Evolutionary conservation across 2,888 invertebrate species (phyloP), one percentile per base, ranked within the genome.

Genomic region (Leucophenga maculata): DNA sequence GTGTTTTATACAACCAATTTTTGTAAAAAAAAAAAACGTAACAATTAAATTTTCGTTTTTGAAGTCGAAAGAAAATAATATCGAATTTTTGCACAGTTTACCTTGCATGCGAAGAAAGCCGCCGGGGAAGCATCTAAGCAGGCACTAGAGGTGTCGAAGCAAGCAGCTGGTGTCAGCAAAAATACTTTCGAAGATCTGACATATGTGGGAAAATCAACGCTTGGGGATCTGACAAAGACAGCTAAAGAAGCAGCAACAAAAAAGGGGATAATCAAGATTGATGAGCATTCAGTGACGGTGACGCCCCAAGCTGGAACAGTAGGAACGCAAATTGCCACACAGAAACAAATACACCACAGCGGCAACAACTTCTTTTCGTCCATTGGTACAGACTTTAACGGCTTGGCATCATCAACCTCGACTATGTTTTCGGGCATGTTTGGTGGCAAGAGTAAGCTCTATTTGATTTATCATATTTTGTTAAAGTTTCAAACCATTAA

Each of bases 381-480:
- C 83, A 94, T 98, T 85, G 96, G 96, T 84, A 96, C 93, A 39
- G 98, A 98, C 87, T 91, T 98, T 68, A 97, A 97, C 86, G 97
- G 97, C 8, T 92, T 97, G 64, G 97, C 98, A 20, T 94, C 96
- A 0, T 96, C 97, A 75, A 97, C 97, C 0, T 93, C 95, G 16
- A 97, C 93, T 87, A 97, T 98, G 93, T 95, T 98, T 86, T 96
- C 96, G 68, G 98, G 97, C 87, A 92, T 98, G 80, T 97, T 98
- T 88, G 96, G 97, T 87, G 90, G 90, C 50, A 93, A 92, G 88
- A 93, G 91, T 91, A 80, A 89, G 90, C 81, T n/a, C 4, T 6
- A 13, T 44, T 0, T 13, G 3, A 0, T 8, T 20, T 11, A 9
- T 14, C 46, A 46, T 2, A 46, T 46, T n/a, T n/a, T 13, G 13